Base-by-base conservation (phyloP, 1,140 invertebrate species). In the Alviniconcha marisindica region DNA sequence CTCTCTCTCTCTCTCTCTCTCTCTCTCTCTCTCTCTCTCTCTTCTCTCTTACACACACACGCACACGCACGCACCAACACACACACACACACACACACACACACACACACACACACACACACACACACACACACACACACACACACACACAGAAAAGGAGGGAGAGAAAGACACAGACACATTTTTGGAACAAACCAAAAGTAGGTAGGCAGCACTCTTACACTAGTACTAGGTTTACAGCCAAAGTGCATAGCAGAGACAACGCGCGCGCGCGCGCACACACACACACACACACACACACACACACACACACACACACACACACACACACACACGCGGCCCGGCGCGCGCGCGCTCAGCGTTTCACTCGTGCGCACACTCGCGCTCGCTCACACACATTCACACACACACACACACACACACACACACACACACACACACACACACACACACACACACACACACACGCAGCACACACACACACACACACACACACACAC, bases 331-430 rank as follows among this genome's bases (percentile, higher is more conserved):
- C 44, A 48, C 44, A 18, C 44, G 18, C 44, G 18, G 7, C 7
- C 44, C 5, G 7, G 18, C 44, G 18, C 44, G 18, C 44, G 44
- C 44, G 18, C 63, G 33, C 63, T 31, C 63, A 66, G 1, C 28
- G 1, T 31, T 28, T 31, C 4, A 66, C 63, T 31, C 63, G 33
- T 3, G 31, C 63, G 33, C n/a, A 28, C 63, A 33, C 18, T 7
- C 36, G 5, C 36, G 21, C 71, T 42, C 71, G 21, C 71, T 42
- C 71, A 24, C 71, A 73, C 71, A 24, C 71, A 73, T 38, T 15
- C 71, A 73, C 71, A 42, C 71, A 73, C 71, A 42, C 38, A 73
- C 71, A 42, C 71, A 42, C 71, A 73, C 71, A 42, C 71, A 73
- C 71, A 73, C n/a, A 31, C 63, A 66, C 63, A 66, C 63, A 66